phyloP scores from a whole-genome alignment of 2,113 vertebrate species.

The Mus pahari region DNA sequence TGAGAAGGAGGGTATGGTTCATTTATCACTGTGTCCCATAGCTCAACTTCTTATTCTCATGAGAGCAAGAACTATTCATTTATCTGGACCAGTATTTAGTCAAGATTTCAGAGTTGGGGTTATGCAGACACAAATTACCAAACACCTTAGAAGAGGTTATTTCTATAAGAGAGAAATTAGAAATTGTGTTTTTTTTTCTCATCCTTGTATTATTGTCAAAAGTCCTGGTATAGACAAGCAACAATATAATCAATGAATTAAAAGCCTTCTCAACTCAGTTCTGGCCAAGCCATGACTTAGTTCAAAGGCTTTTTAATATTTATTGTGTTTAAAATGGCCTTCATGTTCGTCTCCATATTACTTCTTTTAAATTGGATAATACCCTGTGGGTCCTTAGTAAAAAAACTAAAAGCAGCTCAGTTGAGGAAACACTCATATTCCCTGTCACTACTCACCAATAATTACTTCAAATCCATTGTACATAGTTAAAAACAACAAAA shows the following conservation, averaged over 20 bases:
- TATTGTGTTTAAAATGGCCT: neutral
- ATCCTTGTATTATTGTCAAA: neutral
- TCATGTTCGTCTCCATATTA: neutral
- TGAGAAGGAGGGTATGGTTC: neutral
- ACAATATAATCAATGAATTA: neutral
- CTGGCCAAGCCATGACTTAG: neutral
- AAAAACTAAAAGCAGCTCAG: neutral
- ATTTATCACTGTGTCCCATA: neutral
- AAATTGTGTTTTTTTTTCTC: conserved; percentile 8
- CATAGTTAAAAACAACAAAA: neutral
- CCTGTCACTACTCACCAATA: neutral
- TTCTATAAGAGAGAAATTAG: neutral
- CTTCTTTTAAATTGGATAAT: neutral
- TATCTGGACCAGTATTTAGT: neutral
- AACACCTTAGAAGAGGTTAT: neutral
- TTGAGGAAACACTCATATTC: neutral
- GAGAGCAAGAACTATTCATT: neutral
- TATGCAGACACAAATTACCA: neutral
- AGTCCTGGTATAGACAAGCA: neutral
- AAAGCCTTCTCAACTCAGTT: neutral
- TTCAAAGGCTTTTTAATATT: neutral
- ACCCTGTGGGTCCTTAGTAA: neutral
- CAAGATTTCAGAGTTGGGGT: neutral
- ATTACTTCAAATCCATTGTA: neutral
- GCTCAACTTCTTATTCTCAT: neutral